Evolutionary conservation across 2,888 invertebrate species (phyloP).

Genomic region (Myopa testacea): DNA sequence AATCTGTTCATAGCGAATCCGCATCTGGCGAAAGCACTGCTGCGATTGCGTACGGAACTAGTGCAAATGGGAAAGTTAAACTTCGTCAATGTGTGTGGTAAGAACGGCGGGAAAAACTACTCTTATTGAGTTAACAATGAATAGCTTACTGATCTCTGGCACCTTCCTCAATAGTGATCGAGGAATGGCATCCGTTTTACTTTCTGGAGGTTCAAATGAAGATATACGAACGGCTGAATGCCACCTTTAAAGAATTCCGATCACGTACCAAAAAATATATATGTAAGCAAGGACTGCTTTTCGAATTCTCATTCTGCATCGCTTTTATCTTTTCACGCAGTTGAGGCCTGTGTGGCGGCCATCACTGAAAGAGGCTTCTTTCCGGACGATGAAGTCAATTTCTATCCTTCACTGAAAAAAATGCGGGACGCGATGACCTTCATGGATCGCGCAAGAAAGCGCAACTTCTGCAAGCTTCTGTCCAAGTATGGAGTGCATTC

Average conservation of each 20-base stretch:
- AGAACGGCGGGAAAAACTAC: slow-evolving; percentile 41
- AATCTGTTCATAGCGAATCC: slow-evolving; percentile 82
- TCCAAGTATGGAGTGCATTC: slow-evolving; percentile 73
- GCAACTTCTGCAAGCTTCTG: slow-evolving; percentile 82
- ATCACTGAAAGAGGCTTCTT: slow-evolving; percentile 82
- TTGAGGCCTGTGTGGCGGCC: slow-evolving; percentile 80
- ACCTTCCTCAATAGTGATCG: slow-evolving; percentile 58
- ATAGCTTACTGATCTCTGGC: neutral
- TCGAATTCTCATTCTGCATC: neutral
- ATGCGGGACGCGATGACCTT: slow-evolving; percentile 82
- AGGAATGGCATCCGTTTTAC: slow-evolving; percentile 74
- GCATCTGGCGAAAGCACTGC: slow-evolving; percentile 77
- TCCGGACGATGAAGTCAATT: slow-evolving; percentile 74
- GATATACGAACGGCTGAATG: slow-evolving; percentile 61
- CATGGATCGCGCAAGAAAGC: slow-evolving; percentile 87
- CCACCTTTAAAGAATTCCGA: slow-evolving; percentile 69
- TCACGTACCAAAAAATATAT: slow-evolving; percentile 72
- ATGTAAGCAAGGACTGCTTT: slow-evolving; percentile 62
- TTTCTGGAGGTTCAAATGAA: slow-evolving; percentile 77
- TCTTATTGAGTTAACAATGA: neutral
- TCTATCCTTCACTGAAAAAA: slow-evolving; percentile 71
- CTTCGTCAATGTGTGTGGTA: slow-evolving; percentile 72
- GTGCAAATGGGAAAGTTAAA: slow-evolving; percentile 73
- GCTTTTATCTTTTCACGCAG: slow-evolving; percentile 46
- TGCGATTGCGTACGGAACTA: slow-evolving; percentile 78